Evolutionary conservation across 2,113 vertebrate species (phyloP).

Genomic region (Barnardius zonarius): DNA sequence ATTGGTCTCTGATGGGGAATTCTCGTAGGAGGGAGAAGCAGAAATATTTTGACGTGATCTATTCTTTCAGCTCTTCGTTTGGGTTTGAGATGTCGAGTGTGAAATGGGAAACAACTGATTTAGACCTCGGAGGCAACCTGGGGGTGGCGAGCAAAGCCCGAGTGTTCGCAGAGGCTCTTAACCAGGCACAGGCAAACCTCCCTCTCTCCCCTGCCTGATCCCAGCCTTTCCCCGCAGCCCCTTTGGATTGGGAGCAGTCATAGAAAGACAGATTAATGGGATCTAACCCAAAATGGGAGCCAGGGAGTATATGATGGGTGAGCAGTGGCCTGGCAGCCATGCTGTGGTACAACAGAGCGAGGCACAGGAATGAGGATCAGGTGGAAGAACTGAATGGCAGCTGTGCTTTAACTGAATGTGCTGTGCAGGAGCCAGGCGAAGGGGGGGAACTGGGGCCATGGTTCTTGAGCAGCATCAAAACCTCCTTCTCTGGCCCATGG

Average conservation of each 20-base stretch:
- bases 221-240: neutral
- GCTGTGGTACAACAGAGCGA: neutral
- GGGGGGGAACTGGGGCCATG: neutral
- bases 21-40: slow-evolving; percentile 49
- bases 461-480: neutral
- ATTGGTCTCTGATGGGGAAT: slow-evolving; percentile 62
- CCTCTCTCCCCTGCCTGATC: fast-evolving
- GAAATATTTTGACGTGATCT: slow-evolving; percentile 56
- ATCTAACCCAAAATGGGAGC: neutral
- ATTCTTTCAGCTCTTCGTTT: slow-evolving; percentile 46
- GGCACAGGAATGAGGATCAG: neutral
- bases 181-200: neutral
- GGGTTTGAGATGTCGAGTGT: slow-evolving; percentile 20
- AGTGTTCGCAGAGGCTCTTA: neutral
- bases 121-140: neutral
- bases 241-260: neutral
- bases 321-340: neutral
- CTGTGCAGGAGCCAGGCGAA: neutral
- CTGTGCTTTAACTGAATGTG: neutral
- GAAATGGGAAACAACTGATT: slow-evolving; percentile 13
- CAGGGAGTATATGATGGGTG: fast-evolving
- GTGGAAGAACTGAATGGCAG: neutral
- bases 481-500: neutral
- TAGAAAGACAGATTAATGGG: neutral
- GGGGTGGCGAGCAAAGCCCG: neutral